These are phyloP conservation scores for Pholis gunnellus DNA, from an alignment of 2,113 vertebrate genomes.

Conservation along the genomic window DNA sequence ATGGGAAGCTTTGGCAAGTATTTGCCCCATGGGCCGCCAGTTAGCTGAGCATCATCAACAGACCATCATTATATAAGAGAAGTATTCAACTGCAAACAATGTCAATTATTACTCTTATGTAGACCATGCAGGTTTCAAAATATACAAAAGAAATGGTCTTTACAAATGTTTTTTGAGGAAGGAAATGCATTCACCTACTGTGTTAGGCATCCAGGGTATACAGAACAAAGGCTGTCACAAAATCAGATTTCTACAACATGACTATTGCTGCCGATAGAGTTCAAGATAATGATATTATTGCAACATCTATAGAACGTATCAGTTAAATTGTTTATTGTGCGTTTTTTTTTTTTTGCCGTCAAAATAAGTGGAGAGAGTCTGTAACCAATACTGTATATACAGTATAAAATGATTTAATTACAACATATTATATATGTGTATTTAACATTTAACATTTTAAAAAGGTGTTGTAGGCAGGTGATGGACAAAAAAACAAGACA, in stretches of 20 bases:
- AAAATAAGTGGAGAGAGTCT: background rate
- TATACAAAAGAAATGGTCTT: background rate
- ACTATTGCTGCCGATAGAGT: too few relatives aligned
- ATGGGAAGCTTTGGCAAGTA: background rate
- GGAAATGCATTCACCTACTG: background rate
- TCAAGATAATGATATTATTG: too few relatives aligned
- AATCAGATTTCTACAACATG: too few relatives aligned
- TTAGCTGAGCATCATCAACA: background rate
- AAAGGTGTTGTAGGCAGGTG: too few relatives aligned
- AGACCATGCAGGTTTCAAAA: background rate
- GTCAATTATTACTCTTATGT: background rate
- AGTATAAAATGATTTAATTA: background rate
- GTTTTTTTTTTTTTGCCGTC: too few relatives aligned
- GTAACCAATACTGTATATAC: background rate
- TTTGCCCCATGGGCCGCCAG: background rate
- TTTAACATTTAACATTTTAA: too few relatives aligned
- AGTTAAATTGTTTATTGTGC: too few relatives aligned
- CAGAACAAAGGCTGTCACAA: too few relatives aligned
- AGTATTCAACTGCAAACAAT: background rate
- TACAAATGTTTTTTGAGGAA: background rate
- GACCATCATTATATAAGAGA: background rate
- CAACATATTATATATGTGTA: background rate
- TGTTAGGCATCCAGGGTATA: background rate
- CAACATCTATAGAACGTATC: too few relatives aligned
- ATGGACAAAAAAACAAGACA: background rate